phyloP scores from a whole-genome alignment of 2,888 invertebrate genomes.

The Nasonia oneida region DNA sequence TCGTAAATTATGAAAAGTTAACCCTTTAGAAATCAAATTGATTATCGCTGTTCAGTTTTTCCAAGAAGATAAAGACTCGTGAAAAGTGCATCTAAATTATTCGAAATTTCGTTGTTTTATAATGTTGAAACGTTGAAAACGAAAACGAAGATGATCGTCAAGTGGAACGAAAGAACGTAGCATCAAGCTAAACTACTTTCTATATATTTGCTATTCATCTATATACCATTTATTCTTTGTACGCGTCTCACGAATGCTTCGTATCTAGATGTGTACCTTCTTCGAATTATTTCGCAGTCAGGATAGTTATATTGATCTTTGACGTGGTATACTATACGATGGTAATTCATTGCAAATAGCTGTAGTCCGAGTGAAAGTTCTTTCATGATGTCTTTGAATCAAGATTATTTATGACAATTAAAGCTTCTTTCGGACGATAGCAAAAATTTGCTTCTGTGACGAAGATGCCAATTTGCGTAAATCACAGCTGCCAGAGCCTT shows the following conservation, averaged over 20 bases:
- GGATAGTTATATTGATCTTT: conserved; percentile 41
- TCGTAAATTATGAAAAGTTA: conserved; percentile 36
- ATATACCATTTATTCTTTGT: conserved; percentile 41
- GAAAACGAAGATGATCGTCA: conserved; percentile 12
- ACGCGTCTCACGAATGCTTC: conserved; percentile 44
- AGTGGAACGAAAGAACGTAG: conserved; percentile 1
- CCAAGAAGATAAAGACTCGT: background rate
- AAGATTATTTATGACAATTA: conserved; percentile 3
- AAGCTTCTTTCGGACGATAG: conserved; percentile 19
- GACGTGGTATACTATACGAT: background rate
- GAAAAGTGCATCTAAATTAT: conserved; percentile 25
- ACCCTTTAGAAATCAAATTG: background rate
- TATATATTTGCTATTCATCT: conserved; percentile 43
- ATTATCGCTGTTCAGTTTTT: conserved; percentile 6
- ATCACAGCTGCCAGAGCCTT: conserved; percentile 74
- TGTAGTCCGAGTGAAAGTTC: conserved; percentile 42
- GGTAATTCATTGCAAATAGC: conserved; percentile 44
- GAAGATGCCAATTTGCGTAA: conserved; percentile 67
- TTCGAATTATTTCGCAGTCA: conserved; percentile 49
- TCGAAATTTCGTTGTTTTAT: conserved; percentile 21
- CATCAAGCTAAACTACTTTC: conserved; percentile 17
- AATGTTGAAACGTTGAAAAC: background rate
- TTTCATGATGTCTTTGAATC: conserved; percentile 31
- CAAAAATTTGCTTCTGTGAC: conserved; percentile 73
- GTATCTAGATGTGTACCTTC: conserved; percentile 43